These are phyloP conservation scores for Pangasius macronema DNA, from an alignment of 2,797 vertebrate genomes.

Conservation along the genomic window DNA sequence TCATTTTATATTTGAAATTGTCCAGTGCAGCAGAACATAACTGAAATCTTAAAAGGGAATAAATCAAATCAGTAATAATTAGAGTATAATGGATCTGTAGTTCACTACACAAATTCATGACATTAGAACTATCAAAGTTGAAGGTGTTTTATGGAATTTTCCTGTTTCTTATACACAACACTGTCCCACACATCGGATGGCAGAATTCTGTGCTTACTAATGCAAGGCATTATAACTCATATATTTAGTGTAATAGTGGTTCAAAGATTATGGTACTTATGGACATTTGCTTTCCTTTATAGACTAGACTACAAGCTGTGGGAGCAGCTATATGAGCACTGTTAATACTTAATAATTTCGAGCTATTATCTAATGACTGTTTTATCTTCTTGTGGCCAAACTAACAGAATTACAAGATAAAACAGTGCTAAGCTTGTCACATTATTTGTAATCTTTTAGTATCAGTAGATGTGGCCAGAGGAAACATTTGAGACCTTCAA, in stretches of 20 bases:
- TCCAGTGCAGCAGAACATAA: slow-evolving; percentile 69
- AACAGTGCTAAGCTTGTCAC: not conserved
- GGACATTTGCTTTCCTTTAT: not conserved
- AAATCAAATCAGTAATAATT: slow-evolving; percentile 64
- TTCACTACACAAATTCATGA: not conserved
- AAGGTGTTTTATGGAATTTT: not conserved
- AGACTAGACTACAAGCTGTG: not conserved
- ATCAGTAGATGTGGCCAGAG: not conserved
- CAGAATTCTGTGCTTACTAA: slow-evolving; percentile 2
- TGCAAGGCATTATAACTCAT: not conserved
- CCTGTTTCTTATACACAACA: slow-evolving; percentile 13
- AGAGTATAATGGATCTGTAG: not conserved
- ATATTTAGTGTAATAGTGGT: not conserved
- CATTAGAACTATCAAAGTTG: not conserved
- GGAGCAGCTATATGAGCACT: not conserved
- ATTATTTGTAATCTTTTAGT: not conserved
- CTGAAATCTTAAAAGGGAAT: slow-evolving; percentile 45
- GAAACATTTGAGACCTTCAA: slow-evolving; percentile 6
- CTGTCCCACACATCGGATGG: not conserved
- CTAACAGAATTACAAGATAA: not conserved
- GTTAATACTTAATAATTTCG: not conserved
- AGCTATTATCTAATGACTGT: not conserved
- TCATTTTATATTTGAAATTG: slow-evolving; percentile 23
- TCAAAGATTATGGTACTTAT: not conserved
- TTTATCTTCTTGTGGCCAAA: not conserved